phyloP scores from a whole-genome alignment of 2,797 vertebrate genomes.

The Trichosurus vulpecula region DNA sequence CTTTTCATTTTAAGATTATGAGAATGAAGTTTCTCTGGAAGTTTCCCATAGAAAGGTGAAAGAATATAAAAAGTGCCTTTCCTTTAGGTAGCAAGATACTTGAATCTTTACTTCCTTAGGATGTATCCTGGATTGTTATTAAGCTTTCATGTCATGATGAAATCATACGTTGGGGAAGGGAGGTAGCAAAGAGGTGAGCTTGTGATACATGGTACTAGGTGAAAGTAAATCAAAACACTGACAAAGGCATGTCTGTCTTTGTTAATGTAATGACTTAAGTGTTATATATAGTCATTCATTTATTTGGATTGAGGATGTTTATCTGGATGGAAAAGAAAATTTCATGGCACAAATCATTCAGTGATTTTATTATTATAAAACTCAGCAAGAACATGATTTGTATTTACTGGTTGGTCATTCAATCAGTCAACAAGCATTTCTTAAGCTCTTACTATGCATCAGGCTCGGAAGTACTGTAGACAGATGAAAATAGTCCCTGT shows the following conservation, averaged over 20 bases:
- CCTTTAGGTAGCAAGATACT: constrained; percentile 52
- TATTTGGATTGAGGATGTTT: background rate
- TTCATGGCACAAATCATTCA: background rate
- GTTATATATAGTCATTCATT: background rate
- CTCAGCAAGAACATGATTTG: background rate
- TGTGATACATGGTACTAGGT: background rate
- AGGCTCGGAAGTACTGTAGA: background rate
- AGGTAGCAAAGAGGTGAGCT: constrained; percentile 32
- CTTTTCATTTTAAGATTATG: constrained; percentile 61
- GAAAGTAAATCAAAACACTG: background rate
- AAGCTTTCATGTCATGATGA: constrained; percentile 22
- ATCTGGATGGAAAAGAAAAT: background rate
- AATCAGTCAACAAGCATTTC: background rate
- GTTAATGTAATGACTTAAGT: background rate
- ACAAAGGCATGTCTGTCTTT: background rate
- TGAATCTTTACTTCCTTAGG: constrained; percentile 47
- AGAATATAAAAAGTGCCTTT: constrained; percentile 62
- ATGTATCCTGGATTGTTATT: constrained; percentile 43
- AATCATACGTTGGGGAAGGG: constrained; percentile 23
- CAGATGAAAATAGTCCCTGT: background rate
- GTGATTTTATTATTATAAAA: background rate
- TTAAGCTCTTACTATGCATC: background rate
- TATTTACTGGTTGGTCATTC: background rate
- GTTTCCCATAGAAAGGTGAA: constrained; percentile 61
- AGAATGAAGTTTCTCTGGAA: constrained; percentile 67